Percentiles rank a stretch among this genome's conserved stretches.
Conservation (phyloP, 1,140 invertebrate genomes). For the Carposina sasakii region DNA sequence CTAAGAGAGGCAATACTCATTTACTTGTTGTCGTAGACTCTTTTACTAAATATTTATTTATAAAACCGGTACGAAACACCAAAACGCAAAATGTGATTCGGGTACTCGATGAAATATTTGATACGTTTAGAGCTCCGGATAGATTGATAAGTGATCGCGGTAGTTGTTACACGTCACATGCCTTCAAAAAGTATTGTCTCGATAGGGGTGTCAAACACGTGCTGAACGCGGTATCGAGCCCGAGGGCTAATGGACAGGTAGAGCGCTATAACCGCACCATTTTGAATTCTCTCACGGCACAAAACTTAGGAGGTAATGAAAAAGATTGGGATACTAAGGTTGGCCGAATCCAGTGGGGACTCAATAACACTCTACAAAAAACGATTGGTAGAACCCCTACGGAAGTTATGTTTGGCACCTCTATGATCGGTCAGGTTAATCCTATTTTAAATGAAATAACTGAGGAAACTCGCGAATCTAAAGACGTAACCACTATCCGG, state of each 20-base stretch:
- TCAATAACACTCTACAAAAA: slow-evolving; percentile 4
- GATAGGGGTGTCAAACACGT: slow-evolving; percentile 4
- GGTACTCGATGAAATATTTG: slow-evolving; percentile 8
- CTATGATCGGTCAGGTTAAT: not conserved
- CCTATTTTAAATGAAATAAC: not conserved
- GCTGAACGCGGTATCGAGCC: slow-evolving; percentile 2
- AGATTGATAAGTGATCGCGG: slow-evolving; percentile 1
- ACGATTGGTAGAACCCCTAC: not conserved
- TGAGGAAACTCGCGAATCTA: not conserved
- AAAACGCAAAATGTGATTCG: not conserved
- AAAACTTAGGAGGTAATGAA: not conserved
- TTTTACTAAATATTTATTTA: not conserved
- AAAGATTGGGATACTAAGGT: not conserved
- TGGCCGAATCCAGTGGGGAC: not conserved
- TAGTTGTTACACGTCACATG: slow-evolving; percentile 2
- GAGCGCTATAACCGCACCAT: slow-evolving; percentile 1
- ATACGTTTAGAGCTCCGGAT: slow-evolving; percentile 1
- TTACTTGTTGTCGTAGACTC: not conserved
- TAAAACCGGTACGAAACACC: not conserved
- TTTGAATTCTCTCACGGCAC: not conserved
- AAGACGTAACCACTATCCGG: not conserved
- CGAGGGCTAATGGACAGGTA: not conserved
- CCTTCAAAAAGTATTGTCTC: slow-evolving; percentile 2
- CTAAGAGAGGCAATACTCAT: not conserved
- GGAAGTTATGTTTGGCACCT: slow-evolving; percentile 1